These are phyloP conservation scores for Lutraria lutraria DNA, from an alignment of 2,888 invertebrate species.

Conservation along the genomic window DNA sequence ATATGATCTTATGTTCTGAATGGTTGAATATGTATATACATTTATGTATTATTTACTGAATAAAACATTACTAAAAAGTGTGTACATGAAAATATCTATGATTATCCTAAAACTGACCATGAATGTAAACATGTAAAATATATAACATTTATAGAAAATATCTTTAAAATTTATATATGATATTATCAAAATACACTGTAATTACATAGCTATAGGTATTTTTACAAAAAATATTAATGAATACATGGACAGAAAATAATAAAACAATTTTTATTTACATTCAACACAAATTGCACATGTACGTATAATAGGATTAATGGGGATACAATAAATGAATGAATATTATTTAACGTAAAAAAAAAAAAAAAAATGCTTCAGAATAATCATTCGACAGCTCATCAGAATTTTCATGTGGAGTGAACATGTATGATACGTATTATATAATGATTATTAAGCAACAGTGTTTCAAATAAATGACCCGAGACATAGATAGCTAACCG, in stretches of 20 bases:
- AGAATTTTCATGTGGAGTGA: no score
- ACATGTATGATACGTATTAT: no score
- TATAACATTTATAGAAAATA: neutral
- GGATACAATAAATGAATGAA: neutral
- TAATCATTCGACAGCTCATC: no score
- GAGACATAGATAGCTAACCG: no score
- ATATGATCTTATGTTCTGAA: no score
- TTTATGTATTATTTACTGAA: neutral
- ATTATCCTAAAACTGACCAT: slow-evolving; percentile 16
- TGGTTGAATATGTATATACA: no score
- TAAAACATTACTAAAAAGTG: neutral
- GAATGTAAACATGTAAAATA: neutral
- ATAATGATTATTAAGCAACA: no score
- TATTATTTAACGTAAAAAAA: neutral
- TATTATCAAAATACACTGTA: neutral
- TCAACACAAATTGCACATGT: slow-evolving; percentile 16
- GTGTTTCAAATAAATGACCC: no score
- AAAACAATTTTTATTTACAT: neutral
- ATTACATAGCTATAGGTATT: neutral
- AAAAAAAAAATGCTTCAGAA: neutral
- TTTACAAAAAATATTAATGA: neutral
- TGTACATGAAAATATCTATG: neutral
- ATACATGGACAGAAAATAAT: neutral
- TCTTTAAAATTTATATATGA: neutral
- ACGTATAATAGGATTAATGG: neutral